Conservation (phyloP, 2,113 vertebrate species). For the Caretta caretta region DNA sequence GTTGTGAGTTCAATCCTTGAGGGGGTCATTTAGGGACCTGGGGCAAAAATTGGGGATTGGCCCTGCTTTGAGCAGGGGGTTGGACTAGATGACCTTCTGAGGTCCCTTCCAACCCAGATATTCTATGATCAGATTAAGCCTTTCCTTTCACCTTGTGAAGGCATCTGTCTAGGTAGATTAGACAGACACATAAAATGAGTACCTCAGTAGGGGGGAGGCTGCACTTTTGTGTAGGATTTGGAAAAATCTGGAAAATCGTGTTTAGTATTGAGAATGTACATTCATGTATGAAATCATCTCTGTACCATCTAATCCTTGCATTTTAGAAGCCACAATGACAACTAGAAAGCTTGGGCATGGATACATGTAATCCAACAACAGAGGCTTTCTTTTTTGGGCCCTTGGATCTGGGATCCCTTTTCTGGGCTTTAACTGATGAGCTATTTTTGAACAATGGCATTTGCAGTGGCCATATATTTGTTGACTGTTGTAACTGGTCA, state of each 20-base stretch:
- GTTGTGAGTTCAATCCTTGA: no score
- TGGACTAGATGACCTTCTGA: no score
- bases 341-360: not conserved
- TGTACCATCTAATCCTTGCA: not conserved
- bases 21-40: no score
- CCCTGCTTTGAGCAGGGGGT: no score
- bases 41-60: no score
- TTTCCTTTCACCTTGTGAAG: not conserved
- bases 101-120: no score
- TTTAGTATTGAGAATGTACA: not conserved
- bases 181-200: not conserved
- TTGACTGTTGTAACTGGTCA: not conserved
- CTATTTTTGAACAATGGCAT: not conserved
- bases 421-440: not conserved
- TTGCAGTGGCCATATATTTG: not conserved
- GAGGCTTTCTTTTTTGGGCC: not conserved
- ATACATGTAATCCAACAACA: not conserved
- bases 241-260: not conserved
- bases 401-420: not conserved
- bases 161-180: not conserved
- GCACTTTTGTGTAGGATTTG: not conserved
- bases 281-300: not conserved
- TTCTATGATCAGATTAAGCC: not conserved
- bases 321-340: not conserved
- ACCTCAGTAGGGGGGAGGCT: not conserved